Evolutionary conservation across 2,113 vertebrate genomes (phyloP).

Genomic region (Dissostichus mawsoni): DNA sequence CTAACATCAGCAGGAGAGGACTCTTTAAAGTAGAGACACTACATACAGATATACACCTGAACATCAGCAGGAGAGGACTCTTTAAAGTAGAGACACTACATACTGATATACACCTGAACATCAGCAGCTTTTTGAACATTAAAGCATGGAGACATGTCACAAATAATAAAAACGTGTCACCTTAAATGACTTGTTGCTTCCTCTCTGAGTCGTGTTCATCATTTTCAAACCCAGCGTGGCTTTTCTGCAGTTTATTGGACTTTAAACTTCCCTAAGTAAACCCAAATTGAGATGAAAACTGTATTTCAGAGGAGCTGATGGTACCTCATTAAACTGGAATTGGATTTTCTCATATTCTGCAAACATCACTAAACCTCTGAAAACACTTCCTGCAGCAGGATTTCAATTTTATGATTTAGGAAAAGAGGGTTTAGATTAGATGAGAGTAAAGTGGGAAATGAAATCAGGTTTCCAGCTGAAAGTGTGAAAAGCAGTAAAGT

Average conservation of each 20-base stretch:
- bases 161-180: not conserved
- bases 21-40: too few relatives aligned
- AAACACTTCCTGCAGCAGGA: not conserved
- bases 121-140: too few relatives aligned
- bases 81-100: too few relatives aligned
- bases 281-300: not conserved
- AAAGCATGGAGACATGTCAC: too few relatives aligned
- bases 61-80: too few relatives aligned
- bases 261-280: slow-evolving; percentile 32
- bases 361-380: not conserved
- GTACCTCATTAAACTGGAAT: slow-evolving; percentile 6
- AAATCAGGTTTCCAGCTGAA: too few relatives aligned
- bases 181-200: not conserved
- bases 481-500: not conserved
- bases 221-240: not conserved
- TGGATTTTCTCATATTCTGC: not conserved
- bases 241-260: slow-evolving; percentile 3
- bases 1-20: too few relatives aligned
- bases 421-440: too few relatives aligned
- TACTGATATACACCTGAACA: too few relatives aligned
- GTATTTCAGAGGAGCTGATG: not conserved
- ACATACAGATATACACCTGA: too few relatives aligned
- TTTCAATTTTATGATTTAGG: not conserved
- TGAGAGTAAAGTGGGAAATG: too few relatives aligned
- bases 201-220: slow-evolving; percentile 13